Conservation (phyloP, 1,140 invertebrate genomes). For the Colletes gigas region DNA sequence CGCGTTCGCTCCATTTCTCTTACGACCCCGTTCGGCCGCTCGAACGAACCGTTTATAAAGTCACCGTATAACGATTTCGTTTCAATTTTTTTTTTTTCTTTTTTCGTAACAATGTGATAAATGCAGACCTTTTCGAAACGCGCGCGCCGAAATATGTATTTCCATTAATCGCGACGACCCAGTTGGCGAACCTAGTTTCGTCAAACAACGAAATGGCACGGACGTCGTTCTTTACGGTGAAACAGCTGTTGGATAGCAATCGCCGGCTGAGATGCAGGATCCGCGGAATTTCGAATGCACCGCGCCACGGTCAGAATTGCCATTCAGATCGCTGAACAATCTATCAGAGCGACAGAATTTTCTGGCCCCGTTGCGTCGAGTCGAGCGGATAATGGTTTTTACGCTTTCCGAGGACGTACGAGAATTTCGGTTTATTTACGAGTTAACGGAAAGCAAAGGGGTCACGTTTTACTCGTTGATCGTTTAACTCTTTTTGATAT, state of each 20-base stretch:
- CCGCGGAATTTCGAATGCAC: not conserved
- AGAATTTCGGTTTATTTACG: slow-evolving; percentile 8
- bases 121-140: not conserved
- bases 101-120: not conserved
- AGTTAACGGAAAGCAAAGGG: not conserved
- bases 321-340: slow-evolving; percentile 6
- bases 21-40: not conserved
- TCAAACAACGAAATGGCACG: not conserved
- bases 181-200: not conserved
- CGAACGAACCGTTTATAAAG: not conserved
- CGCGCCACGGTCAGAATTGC: not conserved
- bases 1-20: slow-evolving; percentile 18
- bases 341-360: not conserved
- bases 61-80: not conserved
- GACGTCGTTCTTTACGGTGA: not conserved
- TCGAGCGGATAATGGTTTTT: not conserved
- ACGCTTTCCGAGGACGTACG: not conserved
- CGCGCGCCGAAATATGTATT: not conserved
- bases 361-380: not conserved
- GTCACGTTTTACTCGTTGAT: not conserved
- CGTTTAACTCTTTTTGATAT: not conserved
- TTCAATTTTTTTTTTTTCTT: not conserved
- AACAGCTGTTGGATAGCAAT: not conserved
- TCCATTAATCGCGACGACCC: slow-evolving; percentile 38
- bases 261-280: not conserved